Conservation (phyloP, 2,888 invertebrate species). For the Drosophila kuntzei region DNA sequence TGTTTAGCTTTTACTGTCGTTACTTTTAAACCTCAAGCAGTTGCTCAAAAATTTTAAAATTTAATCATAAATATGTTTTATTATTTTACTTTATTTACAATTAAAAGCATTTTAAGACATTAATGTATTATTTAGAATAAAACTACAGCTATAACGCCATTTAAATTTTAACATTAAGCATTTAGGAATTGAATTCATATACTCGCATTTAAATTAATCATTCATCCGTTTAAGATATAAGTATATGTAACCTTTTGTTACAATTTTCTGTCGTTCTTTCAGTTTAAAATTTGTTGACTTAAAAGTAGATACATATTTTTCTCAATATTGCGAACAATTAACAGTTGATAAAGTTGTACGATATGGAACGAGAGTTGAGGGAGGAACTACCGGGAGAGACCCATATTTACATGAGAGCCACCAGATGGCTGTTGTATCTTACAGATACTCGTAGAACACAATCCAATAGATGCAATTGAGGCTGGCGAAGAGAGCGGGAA, state of each 20-base stretch:
- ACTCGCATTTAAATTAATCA: slow-evolving; percentile 32
- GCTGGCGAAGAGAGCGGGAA: slow-evolving; percentile 89
- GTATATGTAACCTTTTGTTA: slow-evolving; percentile 38
- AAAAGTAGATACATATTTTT: slow-evolving; percentile 47
- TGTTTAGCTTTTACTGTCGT: not conserved
- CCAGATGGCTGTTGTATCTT: slow-evolving; percentile 70
- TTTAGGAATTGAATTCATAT: slow-evolving; percentile 70
- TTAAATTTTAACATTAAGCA: slow-evolving; percentile 57
- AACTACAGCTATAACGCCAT: slow-evolving; percentile 54
- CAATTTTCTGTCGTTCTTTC: slow-evolving; percentile 5
- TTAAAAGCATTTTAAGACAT: slow-evolving; percentile 74
- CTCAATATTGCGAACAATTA: slow-evolving; percentile 61
- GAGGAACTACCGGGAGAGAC: slow-evolving; percentile 13
- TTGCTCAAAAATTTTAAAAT: not conserved
- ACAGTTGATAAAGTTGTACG: slow-evolving; percentile 56
- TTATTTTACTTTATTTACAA: slow-evolving; percentile 68
- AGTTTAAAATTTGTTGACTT: slow-evolving; percentile 73
- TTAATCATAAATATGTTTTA: slow-evolving; percentile 15
- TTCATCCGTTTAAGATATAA: slow-evolving; percentile 33
- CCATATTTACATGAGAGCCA: slow-evolving; percentile 59
- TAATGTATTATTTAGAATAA: slow-evolving; percentile 57
- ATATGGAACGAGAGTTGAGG: slow-evolving; percentile 22
- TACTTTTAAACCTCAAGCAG: not conserved
- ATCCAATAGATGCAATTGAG: slow-evolving; percentile 91
- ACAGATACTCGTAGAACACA: slow-evolving; percentile 90